Base-by-base conservation (phyloP, 92 coral and sea anemone genomes). In the Galaxea fascicularis region DNA sequence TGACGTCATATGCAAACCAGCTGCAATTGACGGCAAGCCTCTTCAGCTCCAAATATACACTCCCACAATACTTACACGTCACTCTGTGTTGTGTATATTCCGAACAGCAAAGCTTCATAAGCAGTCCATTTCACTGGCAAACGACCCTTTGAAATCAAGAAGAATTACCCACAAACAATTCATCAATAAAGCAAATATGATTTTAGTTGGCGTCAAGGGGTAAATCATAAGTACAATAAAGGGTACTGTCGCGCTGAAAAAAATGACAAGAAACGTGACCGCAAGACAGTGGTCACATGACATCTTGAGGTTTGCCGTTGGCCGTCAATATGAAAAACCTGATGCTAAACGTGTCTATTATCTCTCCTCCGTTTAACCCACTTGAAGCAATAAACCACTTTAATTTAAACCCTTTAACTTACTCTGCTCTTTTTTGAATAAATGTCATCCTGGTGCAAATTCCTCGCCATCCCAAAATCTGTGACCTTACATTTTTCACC, bases 41-140 rank as follows among this genome's bases (percentile, higher is more conserved):
- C 41, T 35, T 35, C 41, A 2, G 6, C 6, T 35, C 41, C 41
- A 35, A 6, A 35, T n/a, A n/a, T n/a, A n/a, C n/a, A n/a, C n/a
- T n/a, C n/a, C n/a, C n/a, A n/a, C n/a, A n/a, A n/a, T 35, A 86
- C 95, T 89, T 63, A 92, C 95, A 92, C 91, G 63, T 92, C 95
- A 63, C 95, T 89, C 88, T 82, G 88, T 0, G 95, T 86, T 6
- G 95, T 92, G 83, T 92, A 92, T 21, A 52, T 86, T 72, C 93
- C 95, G 49, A 78, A 92, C 60, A 92, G 44, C 35, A 92, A 67
- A 22, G 95, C 90, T 74, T 92, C 93, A 49, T 86, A 89, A 35
- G 95, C 93, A 39, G 95, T 89, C 95, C 95, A 89, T 57, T 92
- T 89, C 22, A 89, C 95, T 5, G 95, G 93, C 4, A 89, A 84